These are phyloP conservation scores for Mesaphorura yosii DNA, from an alignment of 1,140 invertebrate species.

Conservation along the genomic window DNA sequence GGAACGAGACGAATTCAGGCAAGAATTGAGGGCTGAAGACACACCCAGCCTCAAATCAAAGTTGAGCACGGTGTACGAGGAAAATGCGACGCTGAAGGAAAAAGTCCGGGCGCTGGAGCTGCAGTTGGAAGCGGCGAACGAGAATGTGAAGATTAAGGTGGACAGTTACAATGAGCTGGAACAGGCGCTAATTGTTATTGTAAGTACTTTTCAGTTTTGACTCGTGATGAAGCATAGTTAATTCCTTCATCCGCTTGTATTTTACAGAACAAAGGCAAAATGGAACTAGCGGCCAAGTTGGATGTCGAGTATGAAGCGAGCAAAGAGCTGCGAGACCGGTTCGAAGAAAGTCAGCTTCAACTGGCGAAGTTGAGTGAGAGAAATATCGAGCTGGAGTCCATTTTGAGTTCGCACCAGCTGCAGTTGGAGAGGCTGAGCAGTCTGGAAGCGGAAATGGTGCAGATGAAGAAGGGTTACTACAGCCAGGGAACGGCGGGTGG, in stretches of 20 bases:
- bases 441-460: no score
- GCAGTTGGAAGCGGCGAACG: neutral
- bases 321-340: neutral
- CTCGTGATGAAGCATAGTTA: no score
- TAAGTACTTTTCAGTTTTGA: neutral
- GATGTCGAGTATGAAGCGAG: constrained; percentile 17
- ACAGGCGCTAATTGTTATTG: neutral
- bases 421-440: no score
- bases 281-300: constrained; percentile 20
- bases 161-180: neutral
- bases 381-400: neutral
- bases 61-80: neutral
- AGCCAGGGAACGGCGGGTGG: no score
- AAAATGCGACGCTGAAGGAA: constrained; percentile 1
- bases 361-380: neutral
- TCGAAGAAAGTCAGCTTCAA: neutral
- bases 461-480: no score
- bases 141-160: no score
- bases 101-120: neutral
- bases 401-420: no score
- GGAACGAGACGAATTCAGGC: neutral
- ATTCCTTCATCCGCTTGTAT: no score
- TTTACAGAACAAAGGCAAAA: constrained; percentile 23
- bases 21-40: neutral
- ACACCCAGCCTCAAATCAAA: neutral